Conservation (phyloP, 2,113 vertebrate genomes). For the Callochromis pleurospilus region DNA sequence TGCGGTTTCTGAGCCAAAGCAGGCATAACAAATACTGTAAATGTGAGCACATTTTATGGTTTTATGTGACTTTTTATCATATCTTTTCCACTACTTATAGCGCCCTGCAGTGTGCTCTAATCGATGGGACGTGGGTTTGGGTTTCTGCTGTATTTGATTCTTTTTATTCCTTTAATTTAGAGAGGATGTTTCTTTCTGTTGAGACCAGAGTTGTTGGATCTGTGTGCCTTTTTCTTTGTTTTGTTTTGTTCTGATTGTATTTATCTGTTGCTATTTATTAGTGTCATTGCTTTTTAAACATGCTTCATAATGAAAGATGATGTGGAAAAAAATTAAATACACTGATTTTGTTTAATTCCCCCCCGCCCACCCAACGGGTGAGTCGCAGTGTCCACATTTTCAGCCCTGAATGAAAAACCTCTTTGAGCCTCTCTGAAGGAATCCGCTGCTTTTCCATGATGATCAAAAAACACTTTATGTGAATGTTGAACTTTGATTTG, state of each 20-base stretch:
- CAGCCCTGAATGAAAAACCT: background rate
- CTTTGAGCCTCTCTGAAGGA: background rate
- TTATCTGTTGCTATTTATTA: conserved; percentile 50
- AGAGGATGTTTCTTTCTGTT: conserved; percentile 12
- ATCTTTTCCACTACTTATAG: conserved; percentile 31
- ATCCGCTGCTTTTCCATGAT: background rate
- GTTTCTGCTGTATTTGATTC: conserved; percentile 18
- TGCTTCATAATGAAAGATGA: background rate
- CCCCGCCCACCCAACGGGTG: accelerated
- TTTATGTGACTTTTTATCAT: background rate
- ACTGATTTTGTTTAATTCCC: background rate
- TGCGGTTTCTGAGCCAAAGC: conserved; percentile 10
- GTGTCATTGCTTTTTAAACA: conserved; percentile 19
- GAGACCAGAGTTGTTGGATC: conserved; percentile 12
- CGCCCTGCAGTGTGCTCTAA: background rate
- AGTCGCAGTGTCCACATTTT: background rate
- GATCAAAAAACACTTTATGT: background rate
- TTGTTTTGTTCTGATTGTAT: background rate
- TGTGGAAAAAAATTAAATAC: background rate
- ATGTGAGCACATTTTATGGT: background rate
- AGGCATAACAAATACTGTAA: background rate
- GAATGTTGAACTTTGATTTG: background rate
- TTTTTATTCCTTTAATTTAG: background rate
- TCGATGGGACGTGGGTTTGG: background rate
- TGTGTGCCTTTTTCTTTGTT: conserved; percentile 56